phyloP scores from a whole-genome alignment of 2,113 vertebrate species.

The Budorcas taxicolor region DNA sequence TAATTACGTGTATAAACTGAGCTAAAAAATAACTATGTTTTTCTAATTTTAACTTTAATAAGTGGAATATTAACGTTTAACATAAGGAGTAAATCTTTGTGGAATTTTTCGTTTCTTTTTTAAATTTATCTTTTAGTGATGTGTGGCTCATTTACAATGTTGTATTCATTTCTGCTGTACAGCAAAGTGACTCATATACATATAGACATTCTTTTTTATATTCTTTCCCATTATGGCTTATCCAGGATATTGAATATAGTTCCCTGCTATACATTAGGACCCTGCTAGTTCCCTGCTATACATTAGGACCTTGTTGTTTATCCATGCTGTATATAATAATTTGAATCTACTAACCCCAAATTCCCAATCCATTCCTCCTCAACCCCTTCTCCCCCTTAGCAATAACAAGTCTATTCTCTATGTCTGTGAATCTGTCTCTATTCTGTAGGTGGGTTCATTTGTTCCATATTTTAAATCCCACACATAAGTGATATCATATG shows the following conservation, averaged over 20 bases:
- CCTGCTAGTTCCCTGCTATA: neutral
- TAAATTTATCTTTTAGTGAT: neutral
- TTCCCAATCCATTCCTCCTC: neutral
- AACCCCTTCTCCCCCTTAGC: neutral
- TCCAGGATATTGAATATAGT: neutral
- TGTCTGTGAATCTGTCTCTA: neutral
- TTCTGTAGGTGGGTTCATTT: neutral
- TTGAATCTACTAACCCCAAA: neutral
- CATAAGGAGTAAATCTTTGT: neutral
- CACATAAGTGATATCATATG: neutral
- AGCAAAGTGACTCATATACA: neutral
- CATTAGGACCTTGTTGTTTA: neutral
- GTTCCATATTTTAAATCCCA: neutral
- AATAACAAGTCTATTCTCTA: neutral
- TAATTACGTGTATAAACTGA: neutral
- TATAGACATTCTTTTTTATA: neutral
- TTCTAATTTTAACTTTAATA: neutral
- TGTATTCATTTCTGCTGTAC: neutral
- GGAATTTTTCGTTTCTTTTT: neutral
- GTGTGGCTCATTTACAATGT: neutral
- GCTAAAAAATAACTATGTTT: neutral
- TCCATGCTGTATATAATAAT: neutral
- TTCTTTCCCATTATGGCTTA: neutral
- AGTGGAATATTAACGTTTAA: neutral
- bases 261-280: neutral